Evolutionary conservation across 64 coral and sea anemone genomes (phyloP), one percentile per base, ranked within the genome.

Genomic region (Montipora cactus): DNA sequence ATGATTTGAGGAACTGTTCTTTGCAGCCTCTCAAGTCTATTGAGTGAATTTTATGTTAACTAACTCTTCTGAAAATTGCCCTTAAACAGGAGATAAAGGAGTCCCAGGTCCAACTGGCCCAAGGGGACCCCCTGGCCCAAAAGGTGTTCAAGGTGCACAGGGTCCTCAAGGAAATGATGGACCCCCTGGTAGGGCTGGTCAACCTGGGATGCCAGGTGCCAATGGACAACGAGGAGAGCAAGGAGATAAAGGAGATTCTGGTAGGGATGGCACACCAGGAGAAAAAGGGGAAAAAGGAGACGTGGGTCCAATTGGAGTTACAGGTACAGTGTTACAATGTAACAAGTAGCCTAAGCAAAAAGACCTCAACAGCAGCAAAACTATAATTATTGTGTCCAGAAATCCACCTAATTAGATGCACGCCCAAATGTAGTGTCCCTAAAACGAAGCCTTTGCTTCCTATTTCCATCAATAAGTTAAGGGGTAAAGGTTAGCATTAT

Each of bases 261-360:
- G 90, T 4, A 49, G n/a, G 23, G 37, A 69, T 87, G 91, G 91
- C 44, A 12, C 51, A 18, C 58, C 81, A 14, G 91, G 91, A 78
- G 3, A 78, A 14, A 28, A 18, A 52, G 91, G 91, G 21, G 46
- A 77, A 15, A 19, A 8, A 22, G 91, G 91, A 25, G 6, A 11
- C 2, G 12, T 44, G 5, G 66, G 58, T 14, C 44, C 18, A 16
- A 18, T 19, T 19, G 80, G 80, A 46, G 8, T 47, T 14, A 44
- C 74, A 46, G 74, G 74, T 49, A 49, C 13, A 11, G 37, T 37
- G 37, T 37, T 37, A 37, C 37, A 37, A 37, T 37, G 37, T 37
- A 37, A 37, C 37, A 37, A 37, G 37, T 0, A 37, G 37, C 37
- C 37, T 37, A 37, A 37, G 37, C 1, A 37, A 37, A 37, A 37